Percentiles rank a stretch among this genome's conserved stretches.
Conservation (phyloP, 2,888 invertebrate genomes). For the Sinopyrophorus schimmeli region DNA sequence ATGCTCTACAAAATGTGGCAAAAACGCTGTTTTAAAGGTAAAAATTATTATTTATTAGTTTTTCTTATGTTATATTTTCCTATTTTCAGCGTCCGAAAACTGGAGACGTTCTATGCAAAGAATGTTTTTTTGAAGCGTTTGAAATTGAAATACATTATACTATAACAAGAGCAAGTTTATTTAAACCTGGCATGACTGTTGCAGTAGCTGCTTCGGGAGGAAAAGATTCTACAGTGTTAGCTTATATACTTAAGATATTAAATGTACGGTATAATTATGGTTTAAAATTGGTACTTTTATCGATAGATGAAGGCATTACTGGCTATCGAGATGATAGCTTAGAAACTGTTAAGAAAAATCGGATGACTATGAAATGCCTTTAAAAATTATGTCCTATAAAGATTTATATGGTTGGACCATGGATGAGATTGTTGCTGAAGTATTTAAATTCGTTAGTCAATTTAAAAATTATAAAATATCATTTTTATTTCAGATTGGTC, state of each 20-base stretch:
- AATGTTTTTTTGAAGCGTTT: constrained; percentile 92
- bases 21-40: constrained; percentile 77
- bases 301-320: constrained; percentile 98
- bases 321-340: constrained; percentile 95
- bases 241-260: constrained; percentile 87
- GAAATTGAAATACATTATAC: constrained; percentile 95
- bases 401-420: constrained; percentile 99
- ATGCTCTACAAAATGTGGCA: constrained; percentile 75
- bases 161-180: constrained; percentile 78
- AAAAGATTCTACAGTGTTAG: constrained; percentile 97
- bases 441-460: no score
- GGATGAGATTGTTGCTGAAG: constrained; percentile 94
- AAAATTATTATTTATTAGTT: constrained; percentile 11
- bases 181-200: constrained; percentile 81
- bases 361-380: constrained; percentile 91
- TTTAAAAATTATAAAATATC: not conserved
- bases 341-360: constrained; percentile 93
- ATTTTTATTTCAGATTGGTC: constrained; percentile 62
- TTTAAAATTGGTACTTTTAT: constrained; percentile 84
- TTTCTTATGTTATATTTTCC: not conserved
- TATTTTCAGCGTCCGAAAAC: constrained; percentile 83
- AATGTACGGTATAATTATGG: constrained; percentile 92
- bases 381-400: constrained; percentile 95
- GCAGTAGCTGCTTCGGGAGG: constrained; percentile 94
- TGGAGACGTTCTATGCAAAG: constrained; percentile 88